Evolutionary conservation across 1,140 invertebrate genomes (phyloP), one percentile per base, ranked within the genome.

Genomic region (honey bee (Apis mellifera)): DNA sequence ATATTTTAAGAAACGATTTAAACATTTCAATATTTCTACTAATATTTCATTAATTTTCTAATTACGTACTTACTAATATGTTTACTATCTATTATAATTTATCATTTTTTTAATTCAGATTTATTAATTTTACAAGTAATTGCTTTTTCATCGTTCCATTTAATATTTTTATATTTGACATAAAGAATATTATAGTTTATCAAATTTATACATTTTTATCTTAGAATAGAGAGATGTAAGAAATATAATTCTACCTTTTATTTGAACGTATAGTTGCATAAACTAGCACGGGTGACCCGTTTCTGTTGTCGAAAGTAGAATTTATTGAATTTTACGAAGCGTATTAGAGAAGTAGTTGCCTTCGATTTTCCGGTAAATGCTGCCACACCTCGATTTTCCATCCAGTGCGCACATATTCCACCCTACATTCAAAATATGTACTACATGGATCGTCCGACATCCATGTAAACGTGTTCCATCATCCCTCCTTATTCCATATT

Each of bases 301-400:
- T 84, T 84, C 78, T 57, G 26, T 70, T 32, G 65, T 81, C 83
- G 55, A 52, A n/a, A 60, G 32, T 70, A n/a, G 70, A 75, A 75
- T 81, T 65, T 76, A 84, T 84, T 60, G 68, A 77, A 62, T 77
- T 84, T 82, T 69, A 60, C 66, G 50, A 77, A 75, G 66, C 52
- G 52, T 54, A 55, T 77, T 68, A 68, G 42, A 72, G 60, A 82
- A 84, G 62, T 64, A 69, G 69, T 17, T 70, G 82, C 50, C 82
- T 84, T 84, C 84, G 78, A 83, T 85, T 75, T 84, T 84, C 82
- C 81, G 57, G 57, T 64, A 76, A 73, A 72, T 32, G 69, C 48
- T 62, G 78, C 78, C 62, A 71, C 72, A 59, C 72, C 66, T 76
- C 62, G 66, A 77, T 77, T 76, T 83, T 83, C 76, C 76, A 48